A percentile compares a stretch with the other conserved stretches of the same genome.
phyloP scores from a whole-genome alignment of 2,888 invertebrate species.

The Himalopsyche kuldschensis region DNA sequence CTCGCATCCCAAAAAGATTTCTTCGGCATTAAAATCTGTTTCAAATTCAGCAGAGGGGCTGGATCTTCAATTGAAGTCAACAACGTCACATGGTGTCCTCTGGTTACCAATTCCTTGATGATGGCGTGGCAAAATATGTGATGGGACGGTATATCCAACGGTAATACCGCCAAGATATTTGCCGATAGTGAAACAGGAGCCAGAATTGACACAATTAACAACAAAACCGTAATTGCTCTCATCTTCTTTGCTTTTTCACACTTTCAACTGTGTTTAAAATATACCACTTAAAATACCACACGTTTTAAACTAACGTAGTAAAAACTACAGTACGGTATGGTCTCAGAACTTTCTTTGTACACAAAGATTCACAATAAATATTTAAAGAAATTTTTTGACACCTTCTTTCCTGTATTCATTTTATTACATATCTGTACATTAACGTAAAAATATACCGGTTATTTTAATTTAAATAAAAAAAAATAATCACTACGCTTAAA shows the following conservation, averaged over 20 bases:
- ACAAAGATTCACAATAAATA: neutral
- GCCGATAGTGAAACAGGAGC: neutral
- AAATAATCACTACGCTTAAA: neutral
- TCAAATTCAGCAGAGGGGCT: constrained; percentile 49
- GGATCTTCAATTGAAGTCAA: constrained; percentile 45
- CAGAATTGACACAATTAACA: neutral
- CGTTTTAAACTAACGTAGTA: neutral
- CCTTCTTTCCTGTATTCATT: neutral
- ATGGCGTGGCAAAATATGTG: constrained; percentile 42
- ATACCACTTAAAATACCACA: neutral
- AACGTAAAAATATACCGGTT: neutral
- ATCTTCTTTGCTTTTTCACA: neutral
- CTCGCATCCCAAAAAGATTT: constrained; percentile 23
- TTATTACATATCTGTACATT: neutral
- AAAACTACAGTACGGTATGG: neutral
- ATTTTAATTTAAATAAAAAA: neutral
- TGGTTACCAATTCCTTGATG: constrained; percentile 43
- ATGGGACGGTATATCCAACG: constrained; percentile 43
- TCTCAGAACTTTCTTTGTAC: neutral
- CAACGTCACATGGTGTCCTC: constrained; percentile 53
- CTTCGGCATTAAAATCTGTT: constrained; percentile 46
- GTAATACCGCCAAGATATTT: constrained; percentile 44
- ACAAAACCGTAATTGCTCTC: neutral
- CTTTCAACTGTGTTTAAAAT: neutral
- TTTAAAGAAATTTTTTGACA: neutral